phyloP scores from a whole-genome alignment of 2,888 invertebrate species.

The Dryomyza anilis region DNA sequence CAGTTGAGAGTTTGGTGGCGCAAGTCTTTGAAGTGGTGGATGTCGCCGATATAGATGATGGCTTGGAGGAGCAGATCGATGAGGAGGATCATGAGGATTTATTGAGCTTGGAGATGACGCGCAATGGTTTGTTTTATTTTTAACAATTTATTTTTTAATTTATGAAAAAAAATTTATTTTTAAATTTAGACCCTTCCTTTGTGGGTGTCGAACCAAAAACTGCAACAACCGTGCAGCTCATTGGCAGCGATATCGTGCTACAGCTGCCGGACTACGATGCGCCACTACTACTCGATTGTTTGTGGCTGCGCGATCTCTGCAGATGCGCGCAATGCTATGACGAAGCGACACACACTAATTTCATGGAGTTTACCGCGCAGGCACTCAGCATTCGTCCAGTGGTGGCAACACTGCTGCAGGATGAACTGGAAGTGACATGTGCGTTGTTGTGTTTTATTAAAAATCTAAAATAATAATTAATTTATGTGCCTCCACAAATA shows the following conservation, averaged over 20 bases:
- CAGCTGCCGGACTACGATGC: not conserved
- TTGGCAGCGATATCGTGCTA: conserved; percentile 22
- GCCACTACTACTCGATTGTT: conserved; percentile 5
- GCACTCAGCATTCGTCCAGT: conserved; percentile 16
- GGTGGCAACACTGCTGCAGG: conserved; percentile 26
- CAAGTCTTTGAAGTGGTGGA: not conserved
- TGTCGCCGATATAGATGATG: not conserved
- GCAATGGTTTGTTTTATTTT: no score
- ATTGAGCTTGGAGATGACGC: not conserved
- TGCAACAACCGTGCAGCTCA: no score
- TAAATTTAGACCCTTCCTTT: no score
- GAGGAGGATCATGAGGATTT: not conserved
- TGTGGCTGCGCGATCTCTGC: conserved; percentile 29
- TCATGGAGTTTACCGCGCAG: not conserved
- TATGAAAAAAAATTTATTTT: no score
- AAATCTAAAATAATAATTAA: not conserved
- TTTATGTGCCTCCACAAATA: no score
- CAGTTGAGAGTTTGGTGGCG: not conserved
- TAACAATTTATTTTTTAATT: no score
- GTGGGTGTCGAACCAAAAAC: no score
- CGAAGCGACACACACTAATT: not conserved
- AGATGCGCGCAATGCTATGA: conserved; percentile 26
- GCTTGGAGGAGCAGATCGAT: not conserved
- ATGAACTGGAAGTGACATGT: conserved; percentile 28
- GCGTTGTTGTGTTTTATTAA: not conserved